Conservation (phyloP, 2,888 invertebrate genomes). For the Drosophila lutescens region DNA sequence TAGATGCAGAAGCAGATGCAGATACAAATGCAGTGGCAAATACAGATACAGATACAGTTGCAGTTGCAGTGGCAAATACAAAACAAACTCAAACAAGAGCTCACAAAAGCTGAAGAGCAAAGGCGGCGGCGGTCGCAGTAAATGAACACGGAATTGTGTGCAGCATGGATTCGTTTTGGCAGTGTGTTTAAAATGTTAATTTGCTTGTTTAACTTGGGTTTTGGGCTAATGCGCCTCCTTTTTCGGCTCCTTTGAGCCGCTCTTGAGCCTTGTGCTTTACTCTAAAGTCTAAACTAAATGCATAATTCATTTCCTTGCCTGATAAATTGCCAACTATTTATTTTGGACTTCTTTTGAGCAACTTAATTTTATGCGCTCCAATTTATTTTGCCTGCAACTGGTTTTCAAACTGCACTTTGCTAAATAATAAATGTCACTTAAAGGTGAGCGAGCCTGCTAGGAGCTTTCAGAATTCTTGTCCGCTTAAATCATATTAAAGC, state of each 20-base stretch:
- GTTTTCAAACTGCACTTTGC: conserved; percentile 26
- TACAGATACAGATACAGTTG: conserved; percentile 13
- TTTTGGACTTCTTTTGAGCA: conserved; percentile 17
- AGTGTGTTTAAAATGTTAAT: conserved; percentile 47
- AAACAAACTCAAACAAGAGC: conserved; percentile 62
- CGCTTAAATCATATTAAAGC: conserved; percentile 22
- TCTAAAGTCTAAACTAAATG: conserved; percentile 5
- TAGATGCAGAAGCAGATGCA: conserved; percentile 36
- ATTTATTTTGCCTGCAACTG: conserved; percentile 24
- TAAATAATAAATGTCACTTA: conserved; percentile 27
- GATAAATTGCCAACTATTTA: conserved; percentile 33
- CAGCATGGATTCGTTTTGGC: conserved; percentile 35
- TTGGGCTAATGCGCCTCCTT: neutral
- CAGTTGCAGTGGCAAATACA: conserved; percentile 11
- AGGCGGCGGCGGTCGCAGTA: conserved; percentile 32
- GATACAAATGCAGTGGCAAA: conserved; percentile 27
- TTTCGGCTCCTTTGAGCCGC: conserved; percentile 5
- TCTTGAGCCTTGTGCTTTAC: conserved; percentile 2
- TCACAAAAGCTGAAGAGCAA: conserved; percentile 61
- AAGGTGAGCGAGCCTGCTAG: conserved; percentile 9
- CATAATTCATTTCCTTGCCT: conserved; percentile 26
- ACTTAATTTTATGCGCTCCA: conserved; percentile 32
- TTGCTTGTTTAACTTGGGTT: conserved; percentile 37
- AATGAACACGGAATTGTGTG: conserved; percentile 40
- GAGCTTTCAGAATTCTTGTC: conserved; percentile 7